Evolutionary conservation across 2,113 vertebrate species (phyloP).

Genomic region (Proteles cristata): DNA sequence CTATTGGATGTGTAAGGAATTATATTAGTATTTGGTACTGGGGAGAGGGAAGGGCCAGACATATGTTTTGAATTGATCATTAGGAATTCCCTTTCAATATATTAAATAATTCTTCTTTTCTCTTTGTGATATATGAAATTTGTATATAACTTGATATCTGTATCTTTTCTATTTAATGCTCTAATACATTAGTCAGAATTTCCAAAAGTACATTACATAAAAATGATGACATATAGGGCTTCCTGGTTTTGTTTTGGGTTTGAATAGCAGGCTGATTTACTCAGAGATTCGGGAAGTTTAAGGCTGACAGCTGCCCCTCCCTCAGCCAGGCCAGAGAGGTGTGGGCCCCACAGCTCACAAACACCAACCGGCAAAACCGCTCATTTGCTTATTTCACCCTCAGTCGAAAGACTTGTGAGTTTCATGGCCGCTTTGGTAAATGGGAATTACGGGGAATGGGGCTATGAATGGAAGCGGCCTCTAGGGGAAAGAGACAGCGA

Average conservation of each 20-base stretch:
- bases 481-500: neutral
- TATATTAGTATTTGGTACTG: neutral
- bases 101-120: neutral
- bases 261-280: neutral
- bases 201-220: neutral
- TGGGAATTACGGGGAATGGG: neutral
- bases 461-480: neutral
- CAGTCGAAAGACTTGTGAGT: neutral
- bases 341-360: neutral
- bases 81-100: neutral
- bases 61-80: neutral
- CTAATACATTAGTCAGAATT: neutral
- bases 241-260: neutral
- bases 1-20: neutral
- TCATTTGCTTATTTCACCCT: neutral
- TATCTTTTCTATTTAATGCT: neutral
- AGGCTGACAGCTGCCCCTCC: neutral
- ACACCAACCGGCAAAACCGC: neutral
- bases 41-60: neutral
- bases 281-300: neutral
- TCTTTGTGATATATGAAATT: neutral
- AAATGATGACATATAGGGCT: neutral
- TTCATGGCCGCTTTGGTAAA: neutral
- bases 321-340: neutral
- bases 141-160: neutral